A percentile compares a stretch with the other conserved stretches of the same genome.
These are phyloP conservation scores for Hermaeophaga mercurialis DNA, from an alignment of 2,888 invertebrate species.

Conservation along the genomic window DNA sequence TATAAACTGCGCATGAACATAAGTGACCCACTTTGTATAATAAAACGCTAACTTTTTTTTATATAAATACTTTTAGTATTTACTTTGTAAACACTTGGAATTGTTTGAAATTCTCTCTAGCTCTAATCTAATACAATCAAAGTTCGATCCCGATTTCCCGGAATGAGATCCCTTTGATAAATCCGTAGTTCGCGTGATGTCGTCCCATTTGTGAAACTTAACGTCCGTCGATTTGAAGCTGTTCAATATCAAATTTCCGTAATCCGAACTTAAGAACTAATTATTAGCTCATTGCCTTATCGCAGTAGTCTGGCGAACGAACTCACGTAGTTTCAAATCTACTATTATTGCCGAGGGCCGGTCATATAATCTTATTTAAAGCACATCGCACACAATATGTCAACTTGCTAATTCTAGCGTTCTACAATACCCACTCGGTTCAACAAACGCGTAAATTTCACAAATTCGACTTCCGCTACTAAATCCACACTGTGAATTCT, in stretches of 20 bases:
- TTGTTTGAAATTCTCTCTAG: too few relatives aligned
- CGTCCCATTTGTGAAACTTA: slow-evolving; percentile 11
- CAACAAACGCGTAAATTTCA: too few relatives aligned
- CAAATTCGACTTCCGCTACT: too few relatives aligned
- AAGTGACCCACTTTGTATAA: too few relatives aligned
- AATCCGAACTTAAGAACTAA: slow-evolving; percentile 23
- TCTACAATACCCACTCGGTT: too few relatives aligned
- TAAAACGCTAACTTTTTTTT: too few relatives aligned
- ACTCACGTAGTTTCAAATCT: slow-evolving; percentile 5
- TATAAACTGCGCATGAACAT: too few relatives aligned
- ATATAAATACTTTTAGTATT: too few relatives aligned
- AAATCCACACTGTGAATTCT: too few relatives aligned
- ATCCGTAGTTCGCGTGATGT: slow-evolving; percentile 9
- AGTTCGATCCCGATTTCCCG: not conserved
- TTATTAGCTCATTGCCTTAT: slow-evolving; percentile 24
- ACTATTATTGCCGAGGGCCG: slow-evolving; percentile 4
- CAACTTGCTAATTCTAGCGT: too few relatives aligned
- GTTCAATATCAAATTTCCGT: slow-evolving; percentile 23
- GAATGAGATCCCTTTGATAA: not conserved
- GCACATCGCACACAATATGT: not conserved
- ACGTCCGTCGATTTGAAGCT: slow-evolving; percentile 14
- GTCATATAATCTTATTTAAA: slow-evolving; percentile 4
- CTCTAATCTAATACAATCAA: not conserved
- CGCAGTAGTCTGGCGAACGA: slow-evolving; percentile 9
- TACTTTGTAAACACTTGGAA: too few relatives aligned